These are phyloP conservation scores for Orthonychiurus folsomi DNA, from an alignment of 2,888 invertebrate genomes.

Conservation along the genomic window DNA sequence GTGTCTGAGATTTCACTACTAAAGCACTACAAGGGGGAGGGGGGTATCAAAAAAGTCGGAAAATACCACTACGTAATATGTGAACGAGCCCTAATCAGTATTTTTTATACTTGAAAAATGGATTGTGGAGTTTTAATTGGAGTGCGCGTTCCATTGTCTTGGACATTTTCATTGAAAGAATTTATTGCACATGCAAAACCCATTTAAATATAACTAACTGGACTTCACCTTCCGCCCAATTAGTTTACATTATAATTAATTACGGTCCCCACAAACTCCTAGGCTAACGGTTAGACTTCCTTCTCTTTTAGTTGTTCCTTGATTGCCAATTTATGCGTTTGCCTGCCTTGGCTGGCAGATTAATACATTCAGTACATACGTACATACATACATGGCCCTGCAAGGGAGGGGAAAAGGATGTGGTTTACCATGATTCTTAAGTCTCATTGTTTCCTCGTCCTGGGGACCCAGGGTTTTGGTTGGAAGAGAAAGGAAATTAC, in stretches of 20 bases:
- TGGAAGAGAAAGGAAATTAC: neutral
- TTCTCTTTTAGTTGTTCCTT: neutral
- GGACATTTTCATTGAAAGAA: too few relatives aligned
- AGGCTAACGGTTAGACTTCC: neutral
- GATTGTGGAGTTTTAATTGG: too few relatives aligned
- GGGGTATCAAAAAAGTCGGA: too few relatives aligned
- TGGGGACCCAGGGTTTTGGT: neutral
- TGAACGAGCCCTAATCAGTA: too few relatives aligned
- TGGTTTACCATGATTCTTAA: neutral
- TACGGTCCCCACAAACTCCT: neutral
- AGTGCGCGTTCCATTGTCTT: too few relatives aligned
- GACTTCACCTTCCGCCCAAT: neutral
- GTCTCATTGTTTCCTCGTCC: neutral
- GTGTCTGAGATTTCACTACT: too few relatives aligned
- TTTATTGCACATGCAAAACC: too few relatives aligned
- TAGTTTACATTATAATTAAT: neutral
- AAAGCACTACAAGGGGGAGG: too few relatives aligned
- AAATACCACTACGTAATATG: too few relatives aligned
- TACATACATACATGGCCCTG: neutral
- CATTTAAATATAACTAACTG: neutral
- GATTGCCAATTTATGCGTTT: neutral
- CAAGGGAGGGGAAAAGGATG: neutral
- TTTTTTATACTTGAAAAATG: constrained; percentile 2
- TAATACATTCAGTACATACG: too few relatives aligned
- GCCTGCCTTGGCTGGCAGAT: too few relatives aligned